Percentiles rank a stretch among this genome's conserved stretches.
These are phyloP conservation scores for Hestina assimilis DNA, from an alignment of 1,140 invertebrate genomes.

Conservation along the genomic window DNA sequence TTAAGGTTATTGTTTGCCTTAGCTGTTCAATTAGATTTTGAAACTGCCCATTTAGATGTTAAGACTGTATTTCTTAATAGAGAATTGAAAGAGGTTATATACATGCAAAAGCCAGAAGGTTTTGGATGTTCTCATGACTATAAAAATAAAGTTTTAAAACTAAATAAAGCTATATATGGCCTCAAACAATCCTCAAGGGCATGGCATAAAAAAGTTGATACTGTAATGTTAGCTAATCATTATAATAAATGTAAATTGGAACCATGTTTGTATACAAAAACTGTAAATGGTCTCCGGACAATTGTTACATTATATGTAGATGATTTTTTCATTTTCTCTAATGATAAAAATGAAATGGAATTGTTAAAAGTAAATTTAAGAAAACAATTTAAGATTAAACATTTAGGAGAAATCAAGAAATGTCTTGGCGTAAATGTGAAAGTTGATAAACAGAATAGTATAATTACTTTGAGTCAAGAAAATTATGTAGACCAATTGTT, in stretches of 20 bases:
- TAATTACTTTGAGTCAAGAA: conserved; percentile 3
- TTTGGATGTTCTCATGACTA: conserved; percentile 23
- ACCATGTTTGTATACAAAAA: conserved; percentile 3
- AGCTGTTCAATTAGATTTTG: conserved; percentile 15
- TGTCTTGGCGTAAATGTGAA: neutral
- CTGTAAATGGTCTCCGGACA: neutral
- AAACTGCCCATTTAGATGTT: conserved; percentile 23
- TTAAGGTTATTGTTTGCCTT: conserved; percentile 26
- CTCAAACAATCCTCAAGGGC: conserved; percentile 34
- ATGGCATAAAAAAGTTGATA: conserved; percentile 8
- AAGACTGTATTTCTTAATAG: conserved; percentile 24
- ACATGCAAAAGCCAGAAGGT: conserved; percentile 34
- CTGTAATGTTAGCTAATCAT: neutral
- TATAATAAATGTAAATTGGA: neutral
- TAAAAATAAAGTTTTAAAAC: conserved; percentile 31
- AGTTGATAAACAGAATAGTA: neutral
- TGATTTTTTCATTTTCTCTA: conserved; percentile 3
- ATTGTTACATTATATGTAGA: conserved; percentile 1
- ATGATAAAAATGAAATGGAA: neutral
- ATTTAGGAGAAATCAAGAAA: conserved; percentile 1
- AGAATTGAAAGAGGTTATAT: conserved; percentile 23
- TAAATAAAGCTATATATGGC: conserved; percentile 29
- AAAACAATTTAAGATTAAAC: neutral
- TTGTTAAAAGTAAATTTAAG: neutral
- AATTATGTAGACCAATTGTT: neutral